These are phyloP conservation scores for Aspidapion aeneum DNA, from an alignment of 2,888 invertebrate species.

Conservation along the genomic window DNA sequence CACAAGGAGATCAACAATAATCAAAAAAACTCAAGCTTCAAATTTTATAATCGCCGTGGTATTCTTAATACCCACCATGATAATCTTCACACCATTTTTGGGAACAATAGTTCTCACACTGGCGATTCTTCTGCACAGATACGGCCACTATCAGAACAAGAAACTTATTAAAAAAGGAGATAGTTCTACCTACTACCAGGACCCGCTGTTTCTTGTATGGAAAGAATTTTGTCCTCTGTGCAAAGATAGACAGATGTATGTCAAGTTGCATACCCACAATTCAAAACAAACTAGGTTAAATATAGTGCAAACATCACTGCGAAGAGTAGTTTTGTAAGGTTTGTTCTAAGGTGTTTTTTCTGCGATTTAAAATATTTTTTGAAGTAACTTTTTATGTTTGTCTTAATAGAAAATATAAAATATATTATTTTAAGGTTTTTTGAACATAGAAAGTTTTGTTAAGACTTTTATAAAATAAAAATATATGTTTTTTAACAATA, in stretches of 20 bases:
- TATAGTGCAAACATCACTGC: not conserved
- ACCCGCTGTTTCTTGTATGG: too few relatives aligned
- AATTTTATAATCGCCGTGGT: too few relatives aligned
- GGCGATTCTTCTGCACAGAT: not conserved
- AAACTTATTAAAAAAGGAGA: not conserved
- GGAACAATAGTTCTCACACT: not conserved
- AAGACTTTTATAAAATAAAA: too few relatives aligned
- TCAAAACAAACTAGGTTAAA: not conserved
- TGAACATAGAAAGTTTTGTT: too few relatives aligned
- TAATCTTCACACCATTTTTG: too few relatives aligned
- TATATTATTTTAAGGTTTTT: too few relatives aligned
- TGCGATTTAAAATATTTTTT: too few relatives aligned
- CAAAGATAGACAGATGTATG: not conserved
- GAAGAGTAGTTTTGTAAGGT: not conserved
- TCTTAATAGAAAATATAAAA: too few relatives aligned
- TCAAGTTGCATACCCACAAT: not conserved
- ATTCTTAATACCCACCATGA: too few relatives aligned
- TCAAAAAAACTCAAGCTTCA: not conserved
- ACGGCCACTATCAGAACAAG: not conserved
- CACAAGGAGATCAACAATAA: not conserved
- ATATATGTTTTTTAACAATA: too few relatives aligned
- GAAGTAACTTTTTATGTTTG: too few relatives aligned
- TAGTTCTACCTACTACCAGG: not conserved
- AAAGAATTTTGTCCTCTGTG: not conserved
- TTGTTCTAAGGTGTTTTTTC: too few relatives aligned